Evolutionary conservation across 1,140 invertebrate species (phyloP).

Genomic region (Drosophila biarmipes): DNA sequence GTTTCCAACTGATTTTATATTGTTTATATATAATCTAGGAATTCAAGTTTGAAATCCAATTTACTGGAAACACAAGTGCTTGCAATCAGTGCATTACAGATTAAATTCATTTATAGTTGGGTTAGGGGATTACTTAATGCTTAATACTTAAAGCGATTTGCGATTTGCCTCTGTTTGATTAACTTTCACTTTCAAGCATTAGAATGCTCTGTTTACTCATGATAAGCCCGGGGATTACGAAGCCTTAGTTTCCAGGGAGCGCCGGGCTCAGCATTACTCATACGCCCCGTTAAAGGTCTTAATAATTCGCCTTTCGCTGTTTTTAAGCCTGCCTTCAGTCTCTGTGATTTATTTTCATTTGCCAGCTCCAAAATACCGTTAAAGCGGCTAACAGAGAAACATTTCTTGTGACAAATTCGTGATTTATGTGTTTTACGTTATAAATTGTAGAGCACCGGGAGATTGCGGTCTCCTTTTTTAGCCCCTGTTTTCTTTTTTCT

Average conservation of each 20-base stretch:
- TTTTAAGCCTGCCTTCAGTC: slow-evolving; percentile 13
- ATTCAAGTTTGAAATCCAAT: background rate
- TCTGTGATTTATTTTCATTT: slow-evolving; percentile 72
- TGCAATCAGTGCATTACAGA: background rate
- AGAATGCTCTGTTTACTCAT: slow-evolving; percentile 3
- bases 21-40: no score
- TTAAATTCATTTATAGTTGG: background rate
- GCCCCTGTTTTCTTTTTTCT: background rate
- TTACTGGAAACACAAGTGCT: background rate
- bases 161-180: background rate
- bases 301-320: slow-evolving; percentile 9
- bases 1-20: background rate
- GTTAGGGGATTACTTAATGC: background rate
- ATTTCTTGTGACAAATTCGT: slow-evolving; percentile 66
- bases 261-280: slow-evolving; percentile 26
- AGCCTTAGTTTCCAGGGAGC: slow-evolving; percentile 1
- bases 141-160: background rate
- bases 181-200: slow-evolving; percentile 10
- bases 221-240: slow-evolving; percentile 16
- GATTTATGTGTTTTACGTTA: slow-evolving; percentile 71
- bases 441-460: slow-evolving; percentile 58
- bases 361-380: slow-evolving; percentile 63
- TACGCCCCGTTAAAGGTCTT: slow-evolving; percentile 30
- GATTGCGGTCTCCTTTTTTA: slow-evolving; percentile 30
- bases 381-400: slow-evolving; percentile 62